A percentile compares a stretch with the other conserved stretches of the same genome.
Conservation (phyloP, 2,113 vertebrate species). For the Leucosticte australis region DNA sequence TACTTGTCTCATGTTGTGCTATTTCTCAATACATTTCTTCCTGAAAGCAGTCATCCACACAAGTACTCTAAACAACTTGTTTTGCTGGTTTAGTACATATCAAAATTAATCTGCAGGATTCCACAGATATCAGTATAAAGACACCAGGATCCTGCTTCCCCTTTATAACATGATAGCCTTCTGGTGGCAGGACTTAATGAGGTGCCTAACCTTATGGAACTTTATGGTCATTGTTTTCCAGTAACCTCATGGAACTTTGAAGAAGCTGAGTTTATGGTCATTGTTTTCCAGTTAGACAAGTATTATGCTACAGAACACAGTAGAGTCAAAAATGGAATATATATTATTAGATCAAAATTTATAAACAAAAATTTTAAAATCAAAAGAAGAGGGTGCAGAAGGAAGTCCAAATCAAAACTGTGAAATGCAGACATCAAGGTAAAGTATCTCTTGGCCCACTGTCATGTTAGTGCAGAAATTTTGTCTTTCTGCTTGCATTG, state of each 20-base stretch:
- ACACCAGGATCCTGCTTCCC: neutral
- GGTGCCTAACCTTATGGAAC: neutral
- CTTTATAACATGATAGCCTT: neutral
- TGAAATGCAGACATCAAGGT: neutral
- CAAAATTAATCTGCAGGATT: neutral
- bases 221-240: neutral
- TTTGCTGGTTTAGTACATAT: neutral
- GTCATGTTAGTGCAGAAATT: neutral
- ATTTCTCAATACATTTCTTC: neutral
- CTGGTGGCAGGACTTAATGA: neutral
- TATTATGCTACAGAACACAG: neutral
- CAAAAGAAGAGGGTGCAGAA: neutral
- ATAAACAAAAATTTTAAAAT: neutral
- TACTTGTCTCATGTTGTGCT: neutral
- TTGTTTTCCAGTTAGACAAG: neutral
- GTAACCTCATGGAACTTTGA: neutral
- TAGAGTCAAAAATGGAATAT: neutral
- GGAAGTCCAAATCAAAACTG: neutral
- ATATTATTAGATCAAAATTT: neutral
- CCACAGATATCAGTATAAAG: neutral
- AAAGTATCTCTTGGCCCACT: neutral
- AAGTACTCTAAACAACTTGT: neutral
- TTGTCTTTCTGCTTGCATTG: neutral
- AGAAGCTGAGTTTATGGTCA: no score
- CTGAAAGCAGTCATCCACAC: neutral